Base-by-base conservation (phyloP, 37 sponge, comb jelly and placozoan species). In the Theonella swinhoei region DNA sequence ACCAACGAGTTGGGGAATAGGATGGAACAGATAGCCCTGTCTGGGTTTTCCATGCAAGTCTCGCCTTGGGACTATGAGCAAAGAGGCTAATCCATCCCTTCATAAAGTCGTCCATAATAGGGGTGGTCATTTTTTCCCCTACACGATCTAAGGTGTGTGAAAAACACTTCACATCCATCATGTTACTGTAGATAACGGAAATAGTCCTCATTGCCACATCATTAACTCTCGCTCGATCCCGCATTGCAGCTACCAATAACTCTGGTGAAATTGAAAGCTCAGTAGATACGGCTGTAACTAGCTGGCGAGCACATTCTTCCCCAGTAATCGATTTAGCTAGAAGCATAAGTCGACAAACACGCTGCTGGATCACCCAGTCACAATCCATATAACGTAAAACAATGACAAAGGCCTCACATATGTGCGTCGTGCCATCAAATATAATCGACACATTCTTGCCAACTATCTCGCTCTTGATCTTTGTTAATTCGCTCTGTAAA, bases 351-450 rank as follows among this genome's bases (percentile, higher is more conserved):
- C 67, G 62, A 32, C 31, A 35, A 62, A 83, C 66, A 39, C 68
- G 28, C 58, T 61, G 67, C 38, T 62, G 60, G 62, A 73, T 74
- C 23, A 29, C 19, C 83, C 66, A 83, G 11, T 62, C 67, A 62
- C 62, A 75, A 72, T 75, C 85, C 20, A 83, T 42, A 74, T 39
- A 83, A 4, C 62, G 36, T 31, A 83, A 4, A 26, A 67, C 68
- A 3, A 67, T 39, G 29, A 40, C 83, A 41, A 81, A 22, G 26
- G 77, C 85, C 70, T 83, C 83, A 61, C 61, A 73, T n/a, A 74
- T 67, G 63, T 73, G 83, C 8, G 75, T 83, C 8, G 75, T 74
- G 1, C 83, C 83, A n/a, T n/a, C n/a, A n/a, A n/a, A n/a, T n/a
- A n/a, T n/a, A n/a, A n/a, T n/a, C n/a, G n/a, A n/a, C n/a, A 78